A percentile compares a stretch with the other conserved stretches of the same genome.
Evolutionary conservation across 2,797 vertebrate species (phyloP).

Genomic region (Sciurus carolinensis): DNA sequence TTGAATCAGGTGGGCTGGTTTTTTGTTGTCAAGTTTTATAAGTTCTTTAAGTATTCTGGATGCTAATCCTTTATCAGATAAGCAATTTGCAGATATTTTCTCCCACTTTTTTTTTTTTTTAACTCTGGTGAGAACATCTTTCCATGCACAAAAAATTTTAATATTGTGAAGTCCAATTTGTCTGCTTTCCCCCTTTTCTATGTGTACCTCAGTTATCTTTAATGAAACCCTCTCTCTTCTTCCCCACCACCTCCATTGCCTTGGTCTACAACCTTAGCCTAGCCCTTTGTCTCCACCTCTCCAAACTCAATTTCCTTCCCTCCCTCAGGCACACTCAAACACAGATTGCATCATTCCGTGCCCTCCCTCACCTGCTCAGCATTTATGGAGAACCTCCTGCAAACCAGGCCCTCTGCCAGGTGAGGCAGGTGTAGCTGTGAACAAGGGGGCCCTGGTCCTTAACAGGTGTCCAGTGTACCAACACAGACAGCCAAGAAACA

Average conservation of each 20-base stretch:
- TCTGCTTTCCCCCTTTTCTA: too few species aligned
- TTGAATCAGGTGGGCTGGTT: too few species aligned
- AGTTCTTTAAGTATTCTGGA: too few species aligned
- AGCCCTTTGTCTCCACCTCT: background rate
- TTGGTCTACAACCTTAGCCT: background rate
- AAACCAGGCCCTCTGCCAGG: background rate
- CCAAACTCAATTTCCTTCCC: background rate
- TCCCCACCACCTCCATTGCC: too few species aligned
- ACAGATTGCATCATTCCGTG: background rate
- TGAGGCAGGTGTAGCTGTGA: background rate
- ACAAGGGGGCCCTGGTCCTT: background rate
- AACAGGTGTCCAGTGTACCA: background rate
- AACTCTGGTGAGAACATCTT: too few species aligned
- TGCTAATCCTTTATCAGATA: too few species aligned
- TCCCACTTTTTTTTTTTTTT: too few species aligned
- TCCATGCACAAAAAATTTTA: too few species aligned
- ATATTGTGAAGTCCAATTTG: too few species aligned
- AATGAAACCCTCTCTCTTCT: background rate
- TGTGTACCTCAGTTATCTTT: background rate
- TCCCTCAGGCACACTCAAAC: background rate
- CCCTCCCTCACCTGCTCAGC: background rate
- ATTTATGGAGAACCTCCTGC: background rate
- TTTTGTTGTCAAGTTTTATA: too few species aligned
- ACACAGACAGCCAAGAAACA: too few species aligned
- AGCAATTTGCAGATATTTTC: too few species aligned